Percentiles rank a stretch among this genome's conserved stretches.
phyloP scores from a whole-genome alignment of 2,888 invertebrate species.

The Morpho deidamia region DNA sequence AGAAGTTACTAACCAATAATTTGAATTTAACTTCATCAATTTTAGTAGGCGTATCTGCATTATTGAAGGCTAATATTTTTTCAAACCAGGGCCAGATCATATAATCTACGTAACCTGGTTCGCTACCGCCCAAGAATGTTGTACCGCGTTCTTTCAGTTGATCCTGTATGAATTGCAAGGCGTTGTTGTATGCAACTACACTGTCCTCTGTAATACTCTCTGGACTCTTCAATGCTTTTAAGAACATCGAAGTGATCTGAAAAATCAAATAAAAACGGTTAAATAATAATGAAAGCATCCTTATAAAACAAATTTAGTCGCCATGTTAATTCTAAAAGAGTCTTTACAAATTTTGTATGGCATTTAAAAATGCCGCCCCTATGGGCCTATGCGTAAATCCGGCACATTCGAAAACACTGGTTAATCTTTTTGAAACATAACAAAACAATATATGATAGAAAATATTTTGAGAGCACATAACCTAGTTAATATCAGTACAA shows the following conservation, averaged over 20 bases:
- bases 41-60: slow-evolving; percentile 63
- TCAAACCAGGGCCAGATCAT: slow-evolving; percentile 95
- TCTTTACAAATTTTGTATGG: too few species aligned
- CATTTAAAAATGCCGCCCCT: too few species aligned
- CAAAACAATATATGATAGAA: too few species aligned
- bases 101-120: slow-evolving; percentile 87
- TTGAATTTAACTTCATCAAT: slow-evolving; percentile 77
- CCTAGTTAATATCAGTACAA: too few species aligned
- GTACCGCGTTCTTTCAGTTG: slow-evolving; percentile 80
- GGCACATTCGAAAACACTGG: too few species aligned
- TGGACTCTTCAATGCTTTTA: slow-evolving; percentile 39
- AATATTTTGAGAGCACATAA: too few species aligned
- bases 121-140: slow-evolving; percentile 79
- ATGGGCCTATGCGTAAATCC: too few species aligned
- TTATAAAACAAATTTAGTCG: too few species aligned
- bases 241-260: slow-evolving; percentile 43
- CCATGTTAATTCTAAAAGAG: too few species aligned
- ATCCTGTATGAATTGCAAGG: slow-evolving; percentile 80
- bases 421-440: too few species aligned
- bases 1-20: slow-evolving; percentile 43
- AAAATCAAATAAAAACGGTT: slow-evolving; percentile 16
- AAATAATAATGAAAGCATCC: neutral
- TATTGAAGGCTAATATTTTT: slow-evolving; percentile 68
- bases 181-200: slow-evolving; percentile 42
- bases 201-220: slow-evolving; percentile 43